Base-by-base conservation (phyloP, 53 echinoderm and acorn worm genomes). In the Arbacia lixula region DNA sequence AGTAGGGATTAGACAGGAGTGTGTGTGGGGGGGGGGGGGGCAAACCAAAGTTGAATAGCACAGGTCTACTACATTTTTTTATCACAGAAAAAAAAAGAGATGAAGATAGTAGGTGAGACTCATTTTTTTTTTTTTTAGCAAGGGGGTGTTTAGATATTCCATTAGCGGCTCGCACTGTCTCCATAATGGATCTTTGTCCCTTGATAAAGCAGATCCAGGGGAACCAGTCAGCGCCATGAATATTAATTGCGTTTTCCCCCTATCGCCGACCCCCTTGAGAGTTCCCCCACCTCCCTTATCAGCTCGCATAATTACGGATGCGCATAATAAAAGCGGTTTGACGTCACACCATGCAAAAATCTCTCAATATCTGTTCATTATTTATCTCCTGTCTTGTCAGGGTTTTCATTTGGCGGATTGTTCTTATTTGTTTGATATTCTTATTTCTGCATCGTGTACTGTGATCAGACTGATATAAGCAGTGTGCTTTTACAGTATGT, bases 221-320 rank as follows among this genome's bases (percentile, higher is more conserved):
- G 43, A 69, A 14, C 28, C 10, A 17, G 62, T 17, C 17, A 33
- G 67, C 25, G n/a, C 21, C 8, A 69, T 69, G 69, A 69, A 69
- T 69, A 69, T 69, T 69, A 69, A 69, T 69, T 69, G 69, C 43
- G 69, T 69, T 69, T 69, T 42, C 41, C 41, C 41, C 41, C 25
- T 69, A 69, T n/a, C n/a, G n/a, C n/a, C n/a, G n/a, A 36, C 43
- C 26, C 69, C 43, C 9, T 16, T 8, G 14, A 24, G 69, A 69
- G 69, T 40, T n/a, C n/a, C 43, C 42, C 17, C 2, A 46, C 42
- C 69, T 16, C 28, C 29, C 69, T 43, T 0, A 42, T 43, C 43
- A 12, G 11, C 29, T 29, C 43, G 69, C n/a, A n/a, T 43, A 43
- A 69, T 69, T 69, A 69, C 27, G 28, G 6, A 69, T 69, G 69